Evolutionary conservation across 2,797 vertebrate species (phyloP), one percentile per base, ranked within the genome.

Genomic region (Sorex maritimensis): DNA sequence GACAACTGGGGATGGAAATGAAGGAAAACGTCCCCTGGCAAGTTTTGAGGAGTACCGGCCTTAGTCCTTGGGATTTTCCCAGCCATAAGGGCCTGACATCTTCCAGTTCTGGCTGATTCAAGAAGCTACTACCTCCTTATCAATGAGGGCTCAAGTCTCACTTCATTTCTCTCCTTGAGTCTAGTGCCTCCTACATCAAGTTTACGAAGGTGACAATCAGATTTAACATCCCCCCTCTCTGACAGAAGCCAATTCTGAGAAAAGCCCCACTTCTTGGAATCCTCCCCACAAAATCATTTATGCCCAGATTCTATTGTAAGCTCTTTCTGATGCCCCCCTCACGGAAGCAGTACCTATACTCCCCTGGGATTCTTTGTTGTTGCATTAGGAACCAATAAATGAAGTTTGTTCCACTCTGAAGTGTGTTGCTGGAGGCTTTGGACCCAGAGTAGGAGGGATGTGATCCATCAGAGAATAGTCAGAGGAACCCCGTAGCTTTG

Each of bases 331-430:
- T 26, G 11, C 61, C 41, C 24, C 73, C 46, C 30, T 71, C n/a
- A 4, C n/a, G 4, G 55, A 82, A 61, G 52, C n/a, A 10, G 17
- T 44, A 28, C 30, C 13, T 8, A 15, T 26, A 67, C 73, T 30
- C 86, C 28, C 10, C 5, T 0, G 21, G 81, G 49, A 19, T 41
- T 5, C 3, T 0, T 26, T 13, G 81, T 52, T 63, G 34, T 72
- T 84, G 75, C 24, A 41, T 52, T 61, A 49, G 23, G 63, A 83
- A 38, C 28, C 90, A 69, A 41, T 74, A 88, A 77, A 24, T 82
- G 58, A 77, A 44, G 41, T 55, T 41, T 30, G 21, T 77, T 87
- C 68, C 52, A 3, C 61, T 21, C 58, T 21, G 15, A n/a, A 24
- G 68, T 26, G 21, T 26, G 55, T 78, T 69, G 86, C 82, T 71